These are phyloP conservation scores for Cephus rjabovi DNA, from an alignment of 2,888 invertebrate genomes.

Conservation along the genomic window DNA sequence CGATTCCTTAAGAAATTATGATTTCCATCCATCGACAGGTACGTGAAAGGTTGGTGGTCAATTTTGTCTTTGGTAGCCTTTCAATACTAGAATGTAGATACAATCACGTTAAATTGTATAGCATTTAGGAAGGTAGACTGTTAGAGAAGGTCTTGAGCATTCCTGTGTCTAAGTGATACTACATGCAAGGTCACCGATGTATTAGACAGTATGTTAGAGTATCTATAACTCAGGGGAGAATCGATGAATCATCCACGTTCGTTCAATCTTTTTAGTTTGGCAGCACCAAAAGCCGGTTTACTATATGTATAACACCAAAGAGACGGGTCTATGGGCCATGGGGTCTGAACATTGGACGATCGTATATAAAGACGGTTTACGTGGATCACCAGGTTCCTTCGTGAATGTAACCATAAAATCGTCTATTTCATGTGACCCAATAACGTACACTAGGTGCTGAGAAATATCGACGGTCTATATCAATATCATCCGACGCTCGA, in stretches of 20 bases:
- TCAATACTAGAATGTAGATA: neutral
- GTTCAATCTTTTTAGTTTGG: conserved; percentile 21
- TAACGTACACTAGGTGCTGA: neutral
- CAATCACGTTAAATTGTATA: neutral
- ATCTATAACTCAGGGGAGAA: conserved; percentile 10
- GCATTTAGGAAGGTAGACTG: neutral
- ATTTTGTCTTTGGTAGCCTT: neutral
- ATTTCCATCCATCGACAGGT: neutral
- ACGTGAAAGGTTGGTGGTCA: neutral
- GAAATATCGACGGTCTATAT: neutral
- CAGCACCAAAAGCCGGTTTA: conserved; percentile 18
- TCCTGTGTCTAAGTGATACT: too few species aligned
- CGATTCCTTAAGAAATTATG: neutral
- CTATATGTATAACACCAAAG: conserved; percentile 4
- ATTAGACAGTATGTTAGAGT: neutral
- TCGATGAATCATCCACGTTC: conserved; percentile 22
- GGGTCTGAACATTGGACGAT: neutral
- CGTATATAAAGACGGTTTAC: conserved; percentile 7
- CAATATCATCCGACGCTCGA: neutral
- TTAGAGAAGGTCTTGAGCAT: neutral
- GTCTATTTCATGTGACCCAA: neutral
- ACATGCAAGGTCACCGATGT: too few species aligned
- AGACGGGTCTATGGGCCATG: neutral
- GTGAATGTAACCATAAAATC: neutral
- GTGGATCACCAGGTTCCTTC: conserved; percentile 9